Percentiles rank a stretch among this genome's conserved stretches.
These are phyloP conservation scores for Cephalopachus bancanus DNA, from an alignment of 2,797 vertebrate genomes.

Conservation along the genomic window DNA sequence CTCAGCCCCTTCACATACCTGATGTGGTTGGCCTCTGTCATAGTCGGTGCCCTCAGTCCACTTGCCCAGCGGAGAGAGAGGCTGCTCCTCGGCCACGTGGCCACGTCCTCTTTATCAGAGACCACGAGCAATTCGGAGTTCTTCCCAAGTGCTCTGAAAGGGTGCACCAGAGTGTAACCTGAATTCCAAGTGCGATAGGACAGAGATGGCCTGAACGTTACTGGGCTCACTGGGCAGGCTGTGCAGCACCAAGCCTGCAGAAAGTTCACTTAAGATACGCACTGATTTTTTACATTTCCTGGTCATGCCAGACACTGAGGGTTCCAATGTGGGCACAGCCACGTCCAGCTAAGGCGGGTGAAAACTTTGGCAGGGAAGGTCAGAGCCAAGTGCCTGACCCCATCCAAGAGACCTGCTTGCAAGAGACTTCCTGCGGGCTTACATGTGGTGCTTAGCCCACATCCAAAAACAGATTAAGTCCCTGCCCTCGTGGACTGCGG, in stretches of 20 bases:
- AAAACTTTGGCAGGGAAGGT: too few relatives aligned
- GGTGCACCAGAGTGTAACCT: constrained; percentile 93
- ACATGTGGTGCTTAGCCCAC: not conserved
- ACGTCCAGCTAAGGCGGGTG: not conserved
- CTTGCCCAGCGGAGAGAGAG: constrained; percentile 89
- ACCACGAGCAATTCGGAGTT: constrained; percentile 91
- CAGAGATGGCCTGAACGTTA: not conserved
- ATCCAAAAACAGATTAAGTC: not conserved
- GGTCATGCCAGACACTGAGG: not conserved
- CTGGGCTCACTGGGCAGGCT: not conserved
- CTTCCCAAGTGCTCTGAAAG: constrained; percentile 92
- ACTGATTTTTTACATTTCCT: not conserved
- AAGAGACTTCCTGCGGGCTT: not conserved
- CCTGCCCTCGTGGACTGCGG: fast-evolving
- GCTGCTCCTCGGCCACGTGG: constrained; percentile 91
- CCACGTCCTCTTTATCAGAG: constrained; percentile 85
- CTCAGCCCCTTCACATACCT: constrained; percentile 87
- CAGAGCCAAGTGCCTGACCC: too few relatives aligned
- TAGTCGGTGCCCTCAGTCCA: constrained; percentile 79
- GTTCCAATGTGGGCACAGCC: not conserved
- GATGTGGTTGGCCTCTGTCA: constrained; percentile 91
- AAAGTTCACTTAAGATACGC: not conserved
- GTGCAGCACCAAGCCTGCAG: not conserved
- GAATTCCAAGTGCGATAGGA: constrained; percentile 60
- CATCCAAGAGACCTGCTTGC: not conserved